Evolutionary conservation across 2,888 invertebrate genomes (phyloP), one percentile per base, ranked within the genome.

Genomic region (Zaprionus obscuricornis): DNA sequence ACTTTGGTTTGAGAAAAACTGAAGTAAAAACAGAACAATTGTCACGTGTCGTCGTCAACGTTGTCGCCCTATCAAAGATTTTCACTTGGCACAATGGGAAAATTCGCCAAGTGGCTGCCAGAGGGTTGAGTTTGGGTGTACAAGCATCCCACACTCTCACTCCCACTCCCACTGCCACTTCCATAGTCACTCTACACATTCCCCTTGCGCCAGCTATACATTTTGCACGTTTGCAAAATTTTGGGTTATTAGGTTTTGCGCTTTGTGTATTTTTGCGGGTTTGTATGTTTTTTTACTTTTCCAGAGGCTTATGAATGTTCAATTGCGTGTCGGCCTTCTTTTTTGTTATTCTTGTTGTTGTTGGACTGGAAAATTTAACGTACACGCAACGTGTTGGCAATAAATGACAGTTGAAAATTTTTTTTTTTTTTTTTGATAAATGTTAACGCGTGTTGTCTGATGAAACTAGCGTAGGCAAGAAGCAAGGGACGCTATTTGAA

Each of bases 371-470:
- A 58, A 55, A 64, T 64, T 77, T 74, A 68, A 87, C n/a, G n/a
- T n/a, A 73, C 65, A 56, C 67, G 49, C 62, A 29, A 16, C 26
- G 34, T 52, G 33, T 50, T 50, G 60, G 59, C 73, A 59, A 72
- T 81, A 76, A 79, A 73, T 79, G 86, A 86, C 85, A 74, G 69
- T 70, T 62, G 60, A 67, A 67, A 57, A 65, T 64, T 64, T 62
- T 24, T 39, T 27, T 58, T 84, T 66, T 64, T 64, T 62, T 24
- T 39, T 27, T 58, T 84, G 71, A 82, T 67, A 82, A 82, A 85
- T 86, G 73, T 82, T 62, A 70, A 47, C 74, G 74, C 66, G 79
- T 82, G 85, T 56, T 42, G 33, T 10, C 6, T 17, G 42, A 22
- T 34, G 11, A 18, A 14, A 26, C 11, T 8, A n/a, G 20, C 10